Base-by-base conservation (phyloP, 2,113 vertebrate genomes). In the Dromiciops gliroides region DNA sequence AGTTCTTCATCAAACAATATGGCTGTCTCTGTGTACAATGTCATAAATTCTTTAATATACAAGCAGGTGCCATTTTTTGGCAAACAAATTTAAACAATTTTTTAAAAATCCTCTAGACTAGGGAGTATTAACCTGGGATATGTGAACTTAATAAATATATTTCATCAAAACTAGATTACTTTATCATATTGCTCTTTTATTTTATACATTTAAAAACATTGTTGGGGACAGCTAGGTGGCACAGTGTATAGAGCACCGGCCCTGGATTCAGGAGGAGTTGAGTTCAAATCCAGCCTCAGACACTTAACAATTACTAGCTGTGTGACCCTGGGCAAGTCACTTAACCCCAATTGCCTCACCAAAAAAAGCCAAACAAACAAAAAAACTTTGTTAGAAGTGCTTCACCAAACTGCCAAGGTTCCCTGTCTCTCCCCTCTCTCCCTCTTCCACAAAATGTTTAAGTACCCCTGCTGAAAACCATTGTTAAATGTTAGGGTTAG, bases 31-130 rank as follows among this genome's bases (percentile, higher is more conserved):
- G n/a, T n/a, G n/a, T n/a, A n/a, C n/a, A n/a, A n/a, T n/a, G 67
- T 94, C 93, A 96, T 96, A 96, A 96, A 96, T 92, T 97, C 94
- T 97, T 96, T 95, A 96, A 96, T 95, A 95, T 93, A 95, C 89
- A 53, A 49, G 31, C 47, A 75, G 31, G 93, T 95, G 94, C 93
- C 96, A 91, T 95, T 93, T 92, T 88, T 96, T 52, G 25, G 56
- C 53, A 96, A 93, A 90, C 25, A 67, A 67, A 67, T 67, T 67
- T 67, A 16, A 37, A 37, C 12, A 67, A 67, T n/a, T n/a, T n/a
- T 52, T 53, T 51, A 60, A 89, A 22, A 37, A 75, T 11, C 28
- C 24, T 92, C 19, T 91, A 95, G 96, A 83, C 23, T 19, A 16
- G 24, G 88, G 89, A 90, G 91, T 96, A 89, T 11, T 47, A 12